Conservation (phyloP, 2,113 vertebrate species). For the Triplophysa siluroides region DNA sequence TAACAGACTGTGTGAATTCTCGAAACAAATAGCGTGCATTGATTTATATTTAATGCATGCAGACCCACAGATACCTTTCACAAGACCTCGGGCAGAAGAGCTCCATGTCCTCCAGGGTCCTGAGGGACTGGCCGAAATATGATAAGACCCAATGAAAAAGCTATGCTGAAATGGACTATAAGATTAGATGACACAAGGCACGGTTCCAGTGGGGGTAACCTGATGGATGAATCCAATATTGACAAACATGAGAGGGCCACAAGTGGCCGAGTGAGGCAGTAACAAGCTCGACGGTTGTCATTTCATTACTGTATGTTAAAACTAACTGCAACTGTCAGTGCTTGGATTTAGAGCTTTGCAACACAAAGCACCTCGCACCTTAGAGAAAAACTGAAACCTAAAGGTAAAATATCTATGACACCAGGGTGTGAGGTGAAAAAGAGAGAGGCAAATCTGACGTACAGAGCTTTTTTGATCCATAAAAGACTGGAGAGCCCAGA, state of each 20-base stretch:
- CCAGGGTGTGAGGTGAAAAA: not conserved
- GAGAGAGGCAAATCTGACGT: not conserved
- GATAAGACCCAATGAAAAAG: slow-evolving; percentile 5
- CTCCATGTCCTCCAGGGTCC: slow-evolving; percentile 18
- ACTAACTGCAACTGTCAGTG: slow-evolving; percentile 22
- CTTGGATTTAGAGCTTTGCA: not conserved
- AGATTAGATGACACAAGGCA: slow-evolving; percentile 17
- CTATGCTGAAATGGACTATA: slow-evolving; percentile 9
- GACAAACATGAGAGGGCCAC: slow-evolving; percentile 25
- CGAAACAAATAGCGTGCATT: not conserved
- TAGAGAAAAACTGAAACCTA: no score
- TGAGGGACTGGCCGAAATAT: slow-evolving; percentile 28
- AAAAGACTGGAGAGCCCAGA: not conserved
- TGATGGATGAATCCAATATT: slow-evolving; percentile 38
- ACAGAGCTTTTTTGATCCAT: slow-evolving; percentile 1
- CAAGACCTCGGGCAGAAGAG: not conserved
- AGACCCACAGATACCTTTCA: not conserved
- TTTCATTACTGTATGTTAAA: slow-evolving; percentile 22
- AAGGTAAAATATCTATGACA: not conserved
- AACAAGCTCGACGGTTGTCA: not conserved
- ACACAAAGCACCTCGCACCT: no score
- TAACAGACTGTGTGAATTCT: no score
- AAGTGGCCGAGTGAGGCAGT: slow-evolving; percentile 1
- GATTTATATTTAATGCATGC: not conserved
- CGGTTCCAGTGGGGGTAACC: not conserved